These are phyloP conservation scores for Lepidochrysops patricia DNA, from an alignment of 2,888 invertebrate genomes.

Conservation along the genomic window DNA sequence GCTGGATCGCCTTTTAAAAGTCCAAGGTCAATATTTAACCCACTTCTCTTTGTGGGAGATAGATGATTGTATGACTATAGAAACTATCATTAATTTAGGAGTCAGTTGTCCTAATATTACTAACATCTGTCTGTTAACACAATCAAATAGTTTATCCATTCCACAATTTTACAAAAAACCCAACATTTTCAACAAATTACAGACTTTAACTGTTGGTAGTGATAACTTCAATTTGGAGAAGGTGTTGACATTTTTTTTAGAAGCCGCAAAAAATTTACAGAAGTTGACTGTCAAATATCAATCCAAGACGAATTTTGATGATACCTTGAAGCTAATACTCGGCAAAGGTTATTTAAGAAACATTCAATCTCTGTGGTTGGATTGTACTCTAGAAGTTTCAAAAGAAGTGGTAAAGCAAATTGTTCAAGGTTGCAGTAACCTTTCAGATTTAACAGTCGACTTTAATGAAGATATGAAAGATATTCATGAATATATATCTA, in stretches of 20 bases:
- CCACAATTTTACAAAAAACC: conserved; percentile 48
- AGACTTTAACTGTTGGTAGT: conserved; percentile 56
- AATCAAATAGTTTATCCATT: conserved; percentile 50
- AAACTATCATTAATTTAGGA: conserved; percentile 54
- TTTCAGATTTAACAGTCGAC: conserved; percentile 57
- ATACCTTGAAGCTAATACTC: conserved; percentile 45
- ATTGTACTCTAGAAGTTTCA: conserved; percentile 61
- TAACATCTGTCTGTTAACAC: conserved; percentile 58
- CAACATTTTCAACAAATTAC: conserved; percentile 48
- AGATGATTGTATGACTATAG: conserved; percentile 54
- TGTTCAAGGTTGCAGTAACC: conserved; percentile 48
- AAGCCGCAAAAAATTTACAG: conserved; percentile 50
- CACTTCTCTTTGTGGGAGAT: conserved; percentile 66
- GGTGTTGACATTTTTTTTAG: conserved; percentile 52
- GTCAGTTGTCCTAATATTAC: conserved; percentile 54
- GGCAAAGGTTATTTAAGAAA: conserved; percentile 50
- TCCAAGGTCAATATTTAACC: conserved; percentile 58
- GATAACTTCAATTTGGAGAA: conserved; percentile 55
- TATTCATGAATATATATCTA: conserved; percentile 48
- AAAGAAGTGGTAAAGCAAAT: conserved; percentile 49
- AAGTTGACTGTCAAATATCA: conserved; percentile 60
- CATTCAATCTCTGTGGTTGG: conserved; percentile 55
- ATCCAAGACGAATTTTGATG: conserved; percentile 52
- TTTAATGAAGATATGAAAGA: conserved; percentile 46
- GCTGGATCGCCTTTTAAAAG: conserved; percentile 47